Evolutionary conservation across 1,140 invertebrate species (phyloP).

Genomic region (Cepaea nemoralis): DNA sequence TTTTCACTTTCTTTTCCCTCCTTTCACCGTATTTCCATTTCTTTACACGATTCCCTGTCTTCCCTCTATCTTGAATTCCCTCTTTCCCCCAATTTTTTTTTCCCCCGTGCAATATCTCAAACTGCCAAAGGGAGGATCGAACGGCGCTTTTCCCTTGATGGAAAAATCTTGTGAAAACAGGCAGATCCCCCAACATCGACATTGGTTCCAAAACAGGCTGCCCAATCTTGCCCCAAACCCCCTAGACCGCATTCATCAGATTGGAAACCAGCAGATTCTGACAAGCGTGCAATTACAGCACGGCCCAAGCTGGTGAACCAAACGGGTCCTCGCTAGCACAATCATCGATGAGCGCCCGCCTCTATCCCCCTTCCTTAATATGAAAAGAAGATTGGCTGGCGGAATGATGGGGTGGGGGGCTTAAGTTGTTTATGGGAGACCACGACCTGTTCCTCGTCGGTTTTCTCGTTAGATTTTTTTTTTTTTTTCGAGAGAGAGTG

Average conservation of each 20-base stretch:
- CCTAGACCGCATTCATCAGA: slow-evolving; percentile 24
- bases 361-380: slow-evolving; percentile 12
- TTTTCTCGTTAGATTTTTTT: background rate
- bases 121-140: background rate
- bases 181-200: slow-evolving; percentile 19
- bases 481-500: too few relatives aligned
- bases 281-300: slow-evolving; percentile 18
- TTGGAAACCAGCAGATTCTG: background rate
- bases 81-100: slow-evolving; percentile 14
- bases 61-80: background rate
- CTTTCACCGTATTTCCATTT: background rate
- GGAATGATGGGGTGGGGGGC: background rate
- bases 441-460: background rate
- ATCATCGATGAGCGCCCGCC: background rate
- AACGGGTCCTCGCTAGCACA: background rate
- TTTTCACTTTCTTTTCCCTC: background rate
- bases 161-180: slow-evolving; percentile 7
- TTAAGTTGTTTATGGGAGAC: background rate
- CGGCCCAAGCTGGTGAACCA: background rate
- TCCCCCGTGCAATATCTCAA: background rate
- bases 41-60: background rate
- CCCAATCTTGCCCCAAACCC: background rate
- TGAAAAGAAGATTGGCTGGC: slow-evolving; percentile 9
- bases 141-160: background rate
- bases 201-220: background rate